Base-by-base conservation (phyloP, 2,113 vertebrate species). In the Phalacrocorax brasilianus region DNA sequence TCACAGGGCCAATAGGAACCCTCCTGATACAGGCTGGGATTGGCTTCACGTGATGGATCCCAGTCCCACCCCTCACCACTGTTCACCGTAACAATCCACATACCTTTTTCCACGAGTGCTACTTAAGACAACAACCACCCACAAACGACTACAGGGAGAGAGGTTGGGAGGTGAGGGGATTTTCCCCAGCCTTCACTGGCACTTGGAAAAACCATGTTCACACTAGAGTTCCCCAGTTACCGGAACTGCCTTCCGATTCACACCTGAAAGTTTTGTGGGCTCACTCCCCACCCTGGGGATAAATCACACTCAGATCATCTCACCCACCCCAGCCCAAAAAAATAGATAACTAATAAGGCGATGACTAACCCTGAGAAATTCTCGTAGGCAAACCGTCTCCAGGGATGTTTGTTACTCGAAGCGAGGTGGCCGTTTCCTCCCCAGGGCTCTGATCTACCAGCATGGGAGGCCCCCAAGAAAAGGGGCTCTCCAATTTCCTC, bases 321-420 rank as follows among this genome's bases (percentile, higher is more conserved):
- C 86, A 49, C 30, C 73, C 81, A 72, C 44, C 56, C 75, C 42
- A 63, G 45, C 56, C 74, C 8, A 17, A 49, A 87, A 26, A 33
- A 30, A 7, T 3, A 40, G 49, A 5, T 6, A 11, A 40, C 56
- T 16, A 19, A 24, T 2, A 13, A 8, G 35, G 49, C 0, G 14
- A 52, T 90, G 91, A 95, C 70, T 27, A 82, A 94, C 93, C 86
- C 91, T 5, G 40, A 81, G 73, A 91, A 30, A 14, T 16, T 77
- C 90, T 82, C 8, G 0, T 13, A 72, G 88, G 11, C 58, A 73
- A 83, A 78, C 30, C 0, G 74, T 76, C 76, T 72, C 81, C 91
- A 78, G 91, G 77, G 94, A 16, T 53, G 84, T 14, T 42, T 55
- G 66, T 42, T 73, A 82, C 81, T 47, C 26, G 6, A 52, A 61